Evolutionary conservation across 2,113 vertebrate species (phyloP).

Genomic region (Procavia capensis): DNA sequence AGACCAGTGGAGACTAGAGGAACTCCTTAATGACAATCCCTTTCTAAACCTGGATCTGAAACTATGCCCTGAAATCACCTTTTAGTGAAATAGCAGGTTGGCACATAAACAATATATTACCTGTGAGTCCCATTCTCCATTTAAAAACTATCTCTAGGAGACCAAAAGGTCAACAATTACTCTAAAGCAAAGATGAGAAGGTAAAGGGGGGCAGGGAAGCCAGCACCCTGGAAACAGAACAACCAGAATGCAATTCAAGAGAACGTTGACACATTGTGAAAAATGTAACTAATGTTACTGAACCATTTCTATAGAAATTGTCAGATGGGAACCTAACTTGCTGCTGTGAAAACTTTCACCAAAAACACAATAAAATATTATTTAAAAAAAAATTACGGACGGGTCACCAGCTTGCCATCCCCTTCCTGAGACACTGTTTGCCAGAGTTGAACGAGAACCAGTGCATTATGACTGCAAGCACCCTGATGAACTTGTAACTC

Average conservation of each 20-base stretch:
- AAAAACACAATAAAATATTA: background rate
- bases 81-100: background rate
- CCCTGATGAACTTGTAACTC: background rate
- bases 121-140: background rate
- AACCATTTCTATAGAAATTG: background rate
- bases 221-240: no score
- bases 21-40: no score
- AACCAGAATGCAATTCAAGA: background rate
- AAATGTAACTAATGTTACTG: background rate
- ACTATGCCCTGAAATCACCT: no score
- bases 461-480: background rate
- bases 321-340: background rate
- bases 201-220: background rate
- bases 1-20: background rate
- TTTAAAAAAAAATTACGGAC: background rate
- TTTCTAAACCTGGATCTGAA: background rate
- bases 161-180: background rate
- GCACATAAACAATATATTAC: background rate
- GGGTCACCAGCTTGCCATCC: background rate
- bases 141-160: background rate
- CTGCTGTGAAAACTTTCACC: background rate
- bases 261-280: background rate
- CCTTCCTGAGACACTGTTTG: background rate
- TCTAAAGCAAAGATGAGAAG: background rate
- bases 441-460: accelerated